Evolutionary conservation across 2,113 vertebrate species (phyloP), one percentile per base, ranked within the genome.

Genomic region (Ceuthmochares aereus): DNA sequence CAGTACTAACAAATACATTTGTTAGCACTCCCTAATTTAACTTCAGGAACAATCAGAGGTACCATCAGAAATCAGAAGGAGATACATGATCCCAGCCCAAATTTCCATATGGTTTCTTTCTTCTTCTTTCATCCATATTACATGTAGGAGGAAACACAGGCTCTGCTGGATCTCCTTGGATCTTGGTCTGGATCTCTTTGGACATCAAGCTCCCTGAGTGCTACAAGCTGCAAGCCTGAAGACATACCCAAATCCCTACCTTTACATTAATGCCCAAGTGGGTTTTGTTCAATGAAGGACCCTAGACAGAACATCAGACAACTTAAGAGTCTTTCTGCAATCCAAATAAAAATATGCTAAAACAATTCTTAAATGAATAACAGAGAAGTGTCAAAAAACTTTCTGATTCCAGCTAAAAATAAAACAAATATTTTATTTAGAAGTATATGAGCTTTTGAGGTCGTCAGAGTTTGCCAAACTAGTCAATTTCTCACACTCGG

Each of bases 401-500:
- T 92, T 59, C 59, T 45, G 47, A 76, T 80, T 73, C n/a, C 54
- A 85, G 45, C 75, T 90, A 96, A 96, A 96, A 94, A 91, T 89
- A 88, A 95, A 89, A 36, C 74, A 89, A 89, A 74, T 86, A 87
- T 88, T 96, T 97, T 89, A 91, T 89, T 95, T 95, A 91, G 58
- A 76, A 69, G 47, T 90, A 80, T 17, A 51, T 14, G 18, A 64
- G 63, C 60, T 87, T 95, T 94, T 92, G 84, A 96, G 95, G 84
- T 94, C 66, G 84, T 89, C 49, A 21, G 62, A 94, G 67, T 90
- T 83, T 94, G 94, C 87, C 91, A 90, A 67, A 89, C 81, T 96
- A 96, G 83, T 96, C 78, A 77, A 74, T 96, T 95, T 94, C 91
- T 95, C 95, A 89, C 94, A 87, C 58, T 73, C 74, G 55, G 75